Conservation (phyloP, 1,140 invertebrate species). For the Zeugodacus cucurbitae region DNA sequence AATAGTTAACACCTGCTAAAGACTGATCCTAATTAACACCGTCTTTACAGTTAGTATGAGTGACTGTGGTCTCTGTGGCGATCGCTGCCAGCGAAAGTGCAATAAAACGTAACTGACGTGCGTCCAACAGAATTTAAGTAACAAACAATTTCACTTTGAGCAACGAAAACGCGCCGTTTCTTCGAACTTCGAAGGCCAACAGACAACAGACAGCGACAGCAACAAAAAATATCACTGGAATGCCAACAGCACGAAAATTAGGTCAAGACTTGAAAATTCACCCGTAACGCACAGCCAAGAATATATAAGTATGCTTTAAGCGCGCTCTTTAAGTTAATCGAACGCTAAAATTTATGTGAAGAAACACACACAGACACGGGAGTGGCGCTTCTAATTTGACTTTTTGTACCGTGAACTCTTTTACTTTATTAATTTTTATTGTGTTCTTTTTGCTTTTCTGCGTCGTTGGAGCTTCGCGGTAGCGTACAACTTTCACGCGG, state of each 20-base stretch:
- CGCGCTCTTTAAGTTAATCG: neutral
- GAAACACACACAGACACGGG: neutral
- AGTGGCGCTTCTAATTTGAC: neutral
- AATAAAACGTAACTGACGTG: constrained; percentile 43
- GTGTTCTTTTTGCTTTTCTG: neutral
- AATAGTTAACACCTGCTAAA: constrained; percentile 50
- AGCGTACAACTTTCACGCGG: constrained; percentile 61
- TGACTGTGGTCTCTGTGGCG: neutral
- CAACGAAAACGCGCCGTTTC: neutral
- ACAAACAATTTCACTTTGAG: constrained; percentile 40
- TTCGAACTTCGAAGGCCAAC: neutral
- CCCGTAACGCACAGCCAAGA: neutral
- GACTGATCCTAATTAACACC: neutral
- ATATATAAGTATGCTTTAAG: neutral
- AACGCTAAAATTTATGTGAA: neutral
- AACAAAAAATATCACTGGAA: constrained; percentile 45
- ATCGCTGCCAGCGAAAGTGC: constrained; percentile 35
- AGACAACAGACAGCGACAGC: neutral
- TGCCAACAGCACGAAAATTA: neutral
- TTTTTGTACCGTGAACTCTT: too few relatives aligned
- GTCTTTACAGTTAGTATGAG: constrained; percentile 19
- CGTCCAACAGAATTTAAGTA: constrained; percentile 53
- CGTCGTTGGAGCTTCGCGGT: neutral
- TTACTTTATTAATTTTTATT: neutral
- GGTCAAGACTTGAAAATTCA: neutral